Evolutionary conservation across 2,888 invertebrate genomes (phyloP), one percentile per base, ranked within the genome.

Genomic region (Deroplatys truncata): DNA sequence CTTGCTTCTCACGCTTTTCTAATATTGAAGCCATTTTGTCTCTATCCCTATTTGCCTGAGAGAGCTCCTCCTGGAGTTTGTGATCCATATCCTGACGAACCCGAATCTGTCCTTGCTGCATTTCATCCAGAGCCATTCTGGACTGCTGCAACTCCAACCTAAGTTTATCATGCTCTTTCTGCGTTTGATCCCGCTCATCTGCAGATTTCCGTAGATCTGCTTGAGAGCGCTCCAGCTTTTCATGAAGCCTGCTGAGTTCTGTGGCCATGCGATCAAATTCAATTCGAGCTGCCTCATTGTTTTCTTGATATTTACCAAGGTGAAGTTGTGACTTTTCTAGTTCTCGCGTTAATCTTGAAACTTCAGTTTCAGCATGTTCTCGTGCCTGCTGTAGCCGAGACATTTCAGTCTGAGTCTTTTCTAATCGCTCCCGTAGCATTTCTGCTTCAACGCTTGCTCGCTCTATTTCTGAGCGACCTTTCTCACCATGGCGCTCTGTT

Each of bases 191-290:
- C 94, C 96, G 96, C 92, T 96, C 96, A 31, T 93, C 93, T 4
- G 92, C 91, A 88, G 96, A 93, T 91, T 96, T 96, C 84, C 92
- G 92, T 56, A 93, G 92, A 89, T 94, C 93, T 29, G 92, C 92
- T 89, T 93, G 93, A 82, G 97, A 95, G 91, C 96, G 94, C 93
- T 97, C 97, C 90, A 97, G 95, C 91, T 97, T 95, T 92, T 98
- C 98, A 92, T 97, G 97, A 94, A 98, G 95, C 91, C 97, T 95
- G 25, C 97, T 96, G 91, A 97, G 94, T 92, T 98, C 98, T 88
- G 96, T 96, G 1, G 97, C 96, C 96, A 98, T 96, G 91, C 97
- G 95, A 92, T 98, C 98, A 92, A 97, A 97, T 92, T 98, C 98
- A 91, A 97, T 97, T 92, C 97, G 96, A 13, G 97, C 96, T 4